These are phyloP conservation scores for Volucella zonaria DNA, from an alignment of 2,888 invertebrate genomes.

Conservation along the genomic window DNA sequence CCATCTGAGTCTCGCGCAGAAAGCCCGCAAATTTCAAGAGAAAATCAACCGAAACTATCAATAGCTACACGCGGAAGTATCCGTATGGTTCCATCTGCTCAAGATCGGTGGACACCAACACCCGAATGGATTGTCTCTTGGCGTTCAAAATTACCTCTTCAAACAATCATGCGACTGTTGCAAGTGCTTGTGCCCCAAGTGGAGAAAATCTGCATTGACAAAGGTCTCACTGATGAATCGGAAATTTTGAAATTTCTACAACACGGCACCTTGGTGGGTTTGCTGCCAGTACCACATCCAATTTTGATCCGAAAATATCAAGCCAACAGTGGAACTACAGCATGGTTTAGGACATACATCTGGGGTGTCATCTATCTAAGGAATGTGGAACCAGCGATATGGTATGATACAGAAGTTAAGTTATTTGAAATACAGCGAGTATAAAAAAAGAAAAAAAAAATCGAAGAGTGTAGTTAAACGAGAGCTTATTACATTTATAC, in stretches of 20 bases:
- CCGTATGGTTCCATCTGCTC: slow-evolving; percentile 83
- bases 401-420: slow-evolving; percentile 99
- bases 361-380: slow-evolving; percentile 99
- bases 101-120: slow-evolving; percentile 91
- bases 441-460: slow-evolving; percentile 82
- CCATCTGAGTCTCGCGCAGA: slow-evolving; percentile 70
- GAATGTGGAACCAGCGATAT: slow-evolving; percentile 99
- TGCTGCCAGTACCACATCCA: slow-evolving; percentile 99
- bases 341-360: slow-evolving; percentile 99
- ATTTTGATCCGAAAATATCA: slow-evolving; percentile 99
- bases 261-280: slow-evolving; percentile 98
- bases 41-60: slow-evolving; percentile 77
- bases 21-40: slow-evolving; percentile 73
- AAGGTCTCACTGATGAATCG: slow-evolving; percentile 98
- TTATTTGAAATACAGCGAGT: slow-evolving; percentile 99
- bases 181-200: slow-evolving; percentile 99
- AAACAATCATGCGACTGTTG: slow-evolving; percentile 98
- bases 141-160: slow-evolving; percentile 98
- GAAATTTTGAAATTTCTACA: slow-evolving; percentile 99
- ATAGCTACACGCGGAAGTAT: slow-evolving; percentile 86
- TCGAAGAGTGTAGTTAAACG: background rate
- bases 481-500: slow-evolving; percentile 24
- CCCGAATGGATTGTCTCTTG: slow-evolving; percentile 97
- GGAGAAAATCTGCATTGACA: slow-evolving; percentile 99
- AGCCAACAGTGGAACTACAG: slow-evolving; percentile 98